These are phyloP conservation scores for Danio rerio DNA, from an alignment of 2,113 vertebrate genomes.

Conservation along the genomic window DNA sequence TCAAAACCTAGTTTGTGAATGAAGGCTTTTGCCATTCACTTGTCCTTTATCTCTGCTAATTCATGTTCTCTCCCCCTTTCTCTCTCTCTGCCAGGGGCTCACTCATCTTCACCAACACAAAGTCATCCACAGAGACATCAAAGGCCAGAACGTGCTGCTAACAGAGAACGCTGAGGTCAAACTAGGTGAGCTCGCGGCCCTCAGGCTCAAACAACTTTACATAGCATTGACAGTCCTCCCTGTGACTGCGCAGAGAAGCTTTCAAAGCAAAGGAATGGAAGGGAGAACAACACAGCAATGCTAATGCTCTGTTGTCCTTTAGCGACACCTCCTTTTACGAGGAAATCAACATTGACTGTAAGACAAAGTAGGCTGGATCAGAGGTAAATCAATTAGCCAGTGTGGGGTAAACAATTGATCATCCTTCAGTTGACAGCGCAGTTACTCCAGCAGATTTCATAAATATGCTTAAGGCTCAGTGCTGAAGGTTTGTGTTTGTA, in stretches of 20 bases:
- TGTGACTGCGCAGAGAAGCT: neutral
- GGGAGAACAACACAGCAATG: no score
- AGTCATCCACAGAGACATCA: slow-evolving; percentile 94
- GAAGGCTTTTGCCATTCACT: slow-evolving; percentile 20
- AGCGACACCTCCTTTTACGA: neutral
- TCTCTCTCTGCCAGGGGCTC: slow-evolving; percentile 78
- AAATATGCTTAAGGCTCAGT: neutral
- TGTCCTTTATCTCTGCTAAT: neutral
- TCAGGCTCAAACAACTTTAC: slow-evolving; percentile 7
- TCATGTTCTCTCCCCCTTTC: neutral
- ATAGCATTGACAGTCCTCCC: neutral
- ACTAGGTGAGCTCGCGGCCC: slow-evolving; percentile 78
- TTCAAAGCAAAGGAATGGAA: no score
- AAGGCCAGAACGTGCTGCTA: slow-evolving; percentile 91
- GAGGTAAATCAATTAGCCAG: slow-evolving; percentile 45
- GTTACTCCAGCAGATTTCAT: slow-evolving; percentile 7
- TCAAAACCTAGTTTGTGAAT: neutral
- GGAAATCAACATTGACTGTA: slow-evolving; percentile 44
- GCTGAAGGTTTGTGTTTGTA: slow-evolving; percentile 15
- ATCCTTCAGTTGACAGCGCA: slow-evolving; percentile 20
- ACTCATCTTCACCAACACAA: slow-evolving; percentile 90
- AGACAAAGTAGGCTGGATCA: slow-evolving; percentile 50
- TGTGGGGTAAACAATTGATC: slow-evolving; percentile 42
- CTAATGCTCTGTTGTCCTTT: neutral
- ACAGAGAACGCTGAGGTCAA: slow-evolving; percentile 92